phyloP scores from a whole-genome alignment of 1,140 invertebrate genomes.

The Ruditapes philippinarum region DNA sequence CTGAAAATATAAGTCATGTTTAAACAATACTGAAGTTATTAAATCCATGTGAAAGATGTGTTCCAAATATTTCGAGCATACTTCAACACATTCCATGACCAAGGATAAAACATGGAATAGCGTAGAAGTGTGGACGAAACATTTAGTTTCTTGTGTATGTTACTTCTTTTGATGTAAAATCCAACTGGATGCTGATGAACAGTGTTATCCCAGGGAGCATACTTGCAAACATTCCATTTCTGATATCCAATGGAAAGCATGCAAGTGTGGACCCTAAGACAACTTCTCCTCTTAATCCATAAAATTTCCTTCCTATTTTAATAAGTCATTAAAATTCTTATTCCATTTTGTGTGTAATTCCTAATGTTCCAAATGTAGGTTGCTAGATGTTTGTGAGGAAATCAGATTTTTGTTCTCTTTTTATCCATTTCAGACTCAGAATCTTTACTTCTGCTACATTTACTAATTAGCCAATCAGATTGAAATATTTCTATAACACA shows the following conservation, averaged over 20 bases:
- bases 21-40: too few relatives aligned
- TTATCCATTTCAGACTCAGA: neutral
- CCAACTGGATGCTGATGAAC: neutral
- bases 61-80: constrained; percentile 41
- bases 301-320: too few relatives aligned
- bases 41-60: too few relatives aligned
- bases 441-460: neutral
- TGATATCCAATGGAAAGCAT: constrained; percentile 50
- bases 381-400: too few relatives aligned
- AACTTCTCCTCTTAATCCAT: too few relatives aligned
- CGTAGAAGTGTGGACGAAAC: constrained; percentile 50
- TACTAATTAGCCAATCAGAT: constrained; percentile 11
- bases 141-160: too few relatives aligned
- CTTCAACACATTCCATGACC: constrained; percentile 56
- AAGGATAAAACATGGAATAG: constrained; percentile 2
- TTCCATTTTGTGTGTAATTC: too few relatives aligned
- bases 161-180: too few relatives aligned
- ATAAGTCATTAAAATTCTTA: too few relatives aligned
- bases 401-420: too few relatives aligned
- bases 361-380: too few relatives aligned
- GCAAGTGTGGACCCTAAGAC: constrained; percentile 48
- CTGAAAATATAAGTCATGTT: too few relatives aligned
- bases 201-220: constrained; percentile 36
- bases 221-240: constrained; percentile 55
- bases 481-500: neutral